A percentile compares a stretch with the other conserved stretches of the same genome.
Evolutionary conservation across 2,888 invertebrate species (phyloP).

Genomic region (Orchesella flavescens): DNA sequence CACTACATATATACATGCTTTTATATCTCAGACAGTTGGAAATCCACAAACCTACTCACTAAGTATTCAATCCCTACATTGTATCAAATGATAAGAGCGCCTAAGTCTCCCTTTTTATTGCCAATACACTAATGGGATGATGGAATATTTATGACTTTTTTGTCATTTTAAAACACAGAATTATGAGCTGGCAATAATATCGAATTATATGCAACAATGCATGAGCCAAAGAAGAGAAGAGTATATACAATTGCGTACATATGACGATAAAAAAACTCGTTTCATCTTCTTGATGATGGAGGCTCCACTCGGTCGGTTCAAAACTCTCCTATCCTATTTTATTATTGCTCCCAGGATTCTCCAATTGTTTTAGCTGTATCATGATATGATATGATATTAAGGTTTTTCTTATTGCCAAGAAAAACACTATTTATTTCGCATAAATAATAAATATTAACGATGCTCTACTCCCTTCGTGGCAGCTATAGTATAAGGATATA

Average conservation of each 20-base stretch:
- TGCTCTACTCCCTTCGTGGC: constrained; percentile 9
- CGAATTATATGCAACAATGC: no score
- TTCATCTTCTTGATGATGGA: no score
- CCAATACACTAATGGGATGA: constrained; percentile 57
- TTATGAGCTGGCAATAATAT: constrained; percentile 49
- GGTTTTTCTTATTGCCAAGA: background rate
- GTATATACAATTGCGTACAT: no score
- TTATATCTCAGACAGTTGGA: no score
- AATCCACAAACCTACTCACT: no score
- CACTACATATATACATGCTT: no score
- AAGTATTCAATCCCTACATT: no score
- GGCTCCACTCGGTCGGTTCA: no score
- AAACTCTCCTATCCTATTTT: no score
- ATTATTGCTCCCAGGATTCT: constrained; percentile 8
- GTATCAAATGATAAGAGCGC: constrained; percentile 13
- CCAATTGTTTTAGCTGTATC: constrained; percentile 8
- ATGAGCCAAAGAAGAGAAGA: background rate
- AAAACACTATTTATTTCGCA: constrained; percentile 55
- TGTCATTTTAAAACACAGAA: constrained; percentile 30
- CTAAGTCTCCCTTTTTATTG: constrained; percentile 33
- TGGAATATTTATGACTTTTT: constrained; percentile 45
- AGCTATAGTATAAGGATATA: background rate
- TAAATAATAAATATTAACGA: constrained; percentile 56
- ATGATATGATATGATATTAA: no score
- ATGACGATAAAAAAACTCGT: constrained; percentile 49